Conservation (phyloP, 2,797 vertebrate genomes). For the Acrossocheilus wenchowensis region DNA sequence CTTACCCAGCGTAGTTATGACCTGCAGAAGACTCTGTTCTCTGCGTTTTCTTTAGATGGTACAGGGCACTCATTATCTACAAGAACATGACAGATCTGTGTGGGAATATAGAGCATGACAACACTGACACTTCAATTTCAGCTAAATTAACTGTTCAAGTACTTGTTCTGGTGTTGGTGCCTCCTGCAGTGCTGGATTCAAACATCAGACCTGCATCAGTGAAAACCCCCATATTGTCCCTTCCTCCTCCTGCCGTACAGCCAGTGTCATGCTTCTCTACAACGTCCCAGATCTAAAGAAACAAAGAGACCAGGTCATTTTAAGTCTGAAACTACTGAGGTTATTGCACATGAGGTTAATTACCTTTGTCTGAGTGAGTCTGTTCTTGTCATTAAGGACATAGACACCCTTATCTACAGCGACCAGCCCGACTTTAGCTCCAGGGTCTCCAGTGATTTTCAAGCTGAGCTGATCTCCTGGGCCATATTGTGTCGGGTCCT, state of each 20-base stretch:
- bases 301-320: background rate
- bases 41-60: slow-evolving; percentile 36
- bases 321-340: background rate
- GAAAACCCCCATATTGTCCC: slow-evolving; percentile 78
- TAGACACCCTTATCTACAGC: slow-evolving; percentile 82
- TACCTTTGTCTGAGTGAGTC: slow-evolving; percentile 77
- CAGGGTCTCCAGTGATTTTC: slow-evolving; percentile 72
- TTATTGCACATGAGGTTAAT: background rate
- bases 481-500: background rate
- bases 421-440: slow-evolving; percentile 77
- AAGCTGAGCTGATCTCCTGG: slow-evolving; percentile 69
- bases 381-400: slow-evolving; percentile 76
- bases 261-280: slow-evolving; percentile 81
- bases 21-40: background rate
- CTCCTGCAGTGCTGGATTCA: slow-evolving; percentile 57
- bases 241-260: slow-evolving; percentile 79
- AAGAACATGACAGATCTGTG: background rate
- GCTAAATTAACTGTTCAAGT: background rate
- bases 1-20: slow-evolving; percentile 28
- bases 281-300: slow-evolving; percentile 77
- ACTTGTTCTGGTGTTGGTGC: slow-evolving; percentile 64
- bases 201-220: slow-evolving; percentile 78
- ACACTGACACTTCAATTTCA: background rate
- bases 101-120: background rate
- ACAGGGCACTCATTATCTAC: slow-evolving; percentile 32